Percentiles rank a stretch among this genome's conserved stretches.
These are phyloP conservation scores for Frankliniella fusca DNA, from an alignment of 2,888 invertebrate genomes.

Conservation along the genomic window DNA sequence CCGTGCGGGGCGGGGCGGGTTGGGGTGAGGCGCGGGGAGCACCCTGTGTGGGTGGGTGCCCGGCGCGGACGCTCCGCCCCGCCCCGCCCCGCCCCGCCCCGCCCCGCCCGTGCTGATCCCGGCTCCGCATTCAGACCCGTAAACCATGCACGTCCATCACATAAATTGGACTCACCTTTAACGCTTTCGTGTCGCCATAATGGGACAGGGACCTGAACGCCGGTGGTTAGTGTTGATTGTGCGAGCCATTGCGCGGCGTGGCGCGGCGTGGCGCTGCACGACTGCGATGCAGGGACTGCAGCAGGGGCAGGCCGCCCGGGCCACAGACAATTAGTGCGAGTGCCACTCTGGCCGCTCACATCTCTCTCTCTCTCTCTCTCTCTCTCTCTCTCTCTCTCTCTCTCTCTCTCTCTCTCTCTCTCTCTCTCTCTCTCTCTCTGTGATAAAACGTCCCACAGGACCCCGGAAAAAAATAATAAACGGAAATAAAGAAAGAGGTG, in stretches of 20 bases:
- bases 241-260: conserved; percentile 4
- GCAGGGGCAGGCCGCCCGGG: background rate
- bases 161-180: conserved; percentile 26
- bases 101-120: background rate
- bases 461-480: too few species aligned
- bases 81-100: too few species aligned
- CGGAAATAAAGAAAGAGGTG: too few species aligned
- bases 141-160: conserved; percentile 18
- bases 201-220: background rate
- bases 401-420: too few species aligned
- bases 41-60: too few species aligned
- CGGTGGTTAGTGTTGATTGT: conserved; percentile 18
- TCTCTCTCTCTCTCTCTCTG: too few species aligned
- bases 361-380: too few species aligned
- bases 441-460: too few species aligned
- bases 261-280: background rate
- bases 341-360: background rate
- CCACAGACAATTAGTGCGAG: background rate
- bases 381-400: too few species aligned
- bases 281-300: background rate
- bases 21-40: too few species aligned
- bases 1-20: too few species aligned
- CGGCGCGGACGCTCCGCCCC: too few species aligned
- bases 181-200: conserved; percentile 20
- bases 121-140: background rate